Percentiles rank a stretch among this genome's conserved stretches.
Conservation (phyloP, 35 echinoderm and acorn worm species). For the Diadema setosum region DNA sequence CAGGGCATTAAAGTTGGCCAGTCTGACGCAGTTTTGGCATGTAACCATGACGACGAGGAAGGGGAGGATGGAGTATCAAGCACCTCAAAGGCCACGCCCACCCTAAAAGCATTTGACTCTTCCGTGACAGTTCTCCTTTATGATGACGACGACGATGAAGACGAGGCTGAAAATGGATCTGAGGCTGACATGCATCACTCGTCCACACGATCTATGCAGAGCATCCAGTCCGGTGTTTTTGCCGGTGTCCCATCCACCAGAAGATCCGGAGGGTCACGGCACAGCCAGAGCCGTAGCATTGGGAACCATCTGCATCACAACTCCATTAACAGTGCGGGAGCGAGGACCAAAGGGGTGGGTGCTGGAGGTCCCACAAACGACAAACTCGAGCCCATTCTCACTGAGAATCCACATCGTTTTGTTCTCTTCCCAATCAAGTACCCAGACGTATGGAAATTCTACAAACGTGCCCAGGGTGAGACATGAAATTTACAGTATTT, state of each 20-base stretch:
- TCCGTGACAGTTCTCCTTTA: not conserved
- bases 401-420: conserved; percentile 47
- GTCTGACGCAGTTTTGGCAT: too few relatives aligned
- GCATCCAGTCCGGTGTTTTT: not conserved
- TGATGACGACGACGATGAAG: not conserved
- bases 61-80: not conserved
- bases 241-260: not conserved
- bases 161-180: not conserved
- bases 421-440: conserved; percentile 91
- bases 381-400: conserved; percentile 69
- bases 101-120: not conserved
- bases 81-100: not conserved
- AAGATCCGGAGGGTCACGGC: not conserved
- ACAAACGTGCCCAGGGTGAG: conserved; percentile 94
- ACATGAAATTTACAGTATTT: not conserved
- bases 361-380: not conserved
- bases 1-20: too few relatives aligned
- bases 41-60: not conserved
- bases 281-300: not conserved
- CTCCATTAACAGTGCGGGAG: not conserved
- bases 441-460: conserved; percentile 83
- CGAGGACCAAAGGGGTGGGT: not conserved
- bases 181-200: not conserved
- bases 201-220: not conserved
- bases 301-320: not conserved